Percentiles rank a stretch among this genome's conserved stretches.
These are phyloP conservation scores for Ambastaia sidthimunki DNA, from an alignment of 2,797 vertebrate genomes.

Conservation along the genomic window DNA sequence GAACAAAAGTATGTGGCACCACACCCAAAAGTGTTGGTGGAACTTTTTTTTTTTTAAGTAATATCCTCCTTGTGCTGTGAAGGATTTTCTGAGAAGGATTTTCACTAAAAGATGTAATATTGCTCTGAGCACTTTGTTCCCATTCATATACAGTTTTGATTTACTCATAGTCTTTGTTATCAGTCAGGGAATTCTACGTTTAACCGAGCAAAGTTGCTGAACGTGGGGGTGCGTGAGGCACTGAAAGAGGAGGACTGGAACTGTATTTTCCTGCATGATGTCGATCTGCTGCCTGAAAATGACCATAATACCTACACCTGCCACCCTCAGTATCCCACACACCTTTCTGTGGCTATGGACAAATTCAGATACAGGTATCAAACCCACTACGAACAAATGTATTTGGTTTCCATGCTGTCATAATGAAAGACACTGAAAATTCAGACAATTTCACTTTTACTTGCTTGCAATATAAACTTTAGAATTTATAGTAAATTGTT, in stretches of 20 bases:
- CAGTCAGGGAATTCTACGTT: constrained; percentile 93
- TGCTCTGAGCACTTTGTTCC: background rate
- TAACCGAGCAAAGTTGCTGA: constrained; percentile 93
- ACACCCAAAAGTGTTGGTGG: background rate
- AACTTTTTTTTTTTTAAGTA: background rate
- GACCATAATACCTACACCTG: constrained; percentile 97
- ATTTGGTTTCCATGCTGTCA: background rate
- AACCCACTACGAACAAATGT: background rate
- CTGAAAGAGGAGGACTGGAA: constrained; percentile 93
- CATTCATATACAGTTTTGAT: background rate
- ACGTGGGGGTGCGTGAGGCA: constrained; percentile 93
- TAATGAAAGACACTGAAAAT: background rate
- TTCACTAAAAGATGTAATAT: background rate
- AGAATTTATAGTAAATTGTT: background rate
- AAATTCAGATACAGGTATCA: constrained; percentile 93
- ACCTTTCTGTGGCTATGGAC: constrained; percentile 95
- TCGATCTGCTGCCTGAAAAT: constrained; percentile 94
- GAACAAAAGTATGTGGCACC: background rate
- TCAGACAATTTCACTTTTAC: background rate
- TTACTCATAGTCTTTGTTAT: constrained; percentile 21
- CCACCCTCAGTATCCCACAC: constrained; percentile 89
- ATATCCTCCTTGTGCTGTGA: background rate
- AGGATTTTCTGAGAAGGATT: background rate
- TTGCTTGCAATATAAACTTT: background rate
- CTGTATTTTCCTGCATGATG: constrained; percentile 93